phyloP scores from a whole-genome alignment of 2,113 vertebrate genomes.

The Phaethornis superciliosus region DNA sequence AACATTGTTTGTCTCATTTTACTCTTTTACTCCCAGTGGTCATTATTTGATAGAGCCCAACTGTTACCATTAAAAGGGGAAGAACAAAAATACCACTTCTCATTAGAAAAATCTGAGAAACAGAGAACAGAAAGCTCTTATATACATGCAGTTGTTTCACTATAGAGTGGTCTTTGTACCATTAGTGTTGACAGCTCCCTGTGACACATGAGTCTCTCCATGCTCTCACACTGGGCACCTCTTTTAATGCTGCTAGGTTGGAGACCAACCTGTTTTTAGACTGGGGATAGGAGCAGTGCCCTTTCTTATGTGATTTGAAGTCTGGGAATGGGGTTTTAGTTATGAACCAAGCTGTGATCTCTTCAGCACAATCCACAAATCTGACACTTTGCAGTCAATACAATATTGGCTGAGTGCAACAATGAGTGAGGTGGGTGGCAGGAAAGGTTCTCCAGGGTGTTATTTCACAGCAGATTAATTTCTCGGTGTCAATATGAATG shows the following conservation, averaged over 20 bases:
- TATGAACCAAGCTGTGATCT: neutral
- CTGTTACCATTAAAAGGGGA: neutral
- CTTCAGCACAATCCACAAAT: neutral
- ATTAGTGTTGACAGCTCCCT: neutral
- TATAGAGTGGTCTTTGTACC: fast-evolving
- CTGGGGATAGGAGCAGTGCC: neutral
- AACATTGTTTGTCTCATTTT: neutral
- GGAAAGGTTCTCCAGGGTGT: neutral
- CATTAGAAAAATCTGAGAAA: neutral
- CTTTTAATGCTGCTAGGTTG: neutral
- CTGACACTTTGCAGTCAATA: neutral
- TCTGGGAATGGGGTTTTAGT: neutral
- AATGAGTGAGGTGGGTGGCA: neutral
- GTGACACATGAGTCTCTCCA: neutral
- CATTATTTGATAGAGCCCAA: neutral
- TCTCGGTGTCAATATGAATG: neutral
- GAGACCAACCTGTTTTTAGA: neutral
- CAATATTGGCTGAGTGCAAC: neutral
- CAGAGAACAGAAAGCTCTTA: neutral
- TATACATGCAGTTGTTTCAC: neutral
- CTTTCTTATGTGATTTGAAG: neutral
- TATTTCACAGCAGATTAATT: neutral
- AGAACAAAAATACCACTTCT: neutral
- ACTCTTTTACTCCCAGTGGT: neutral
- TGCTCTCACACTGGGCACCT: neutral